A percentile compares a stretch with the other conserved stretches of the same genome.
These are phyloP conservation scores for Leptosomus discolor DNA, from an alignment of 2,113 vertebrate species.

Conservation along the genomic window DNA sequence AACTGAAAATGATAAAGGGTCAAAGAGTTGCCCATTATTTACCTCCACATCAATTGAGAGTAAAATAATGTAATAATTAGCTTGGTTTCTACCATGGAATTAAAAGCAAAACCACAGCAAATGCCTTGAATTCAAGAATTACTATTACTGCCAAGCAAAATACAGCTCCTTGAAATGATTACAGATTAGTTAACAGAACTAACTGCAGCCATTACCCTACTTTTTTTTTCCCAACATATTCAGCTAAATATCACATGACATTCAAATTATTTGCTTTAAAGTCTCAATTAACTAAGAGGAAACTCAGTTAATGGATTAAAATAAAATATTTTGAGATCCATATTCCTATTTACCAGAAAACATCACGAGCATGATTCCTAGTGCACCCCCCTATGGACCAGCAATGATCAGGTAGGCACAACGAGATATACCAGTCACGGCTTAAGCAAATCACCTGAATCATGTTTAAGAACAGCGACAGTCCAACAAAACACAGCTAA, in stretches of 20 bases:
- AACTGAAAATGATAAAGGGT: background rate
- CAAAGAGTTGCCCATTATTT: background rate
- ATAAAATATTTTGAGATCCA: background rate
- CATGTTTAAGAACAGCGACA: background rate
- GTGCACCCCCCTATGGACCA: background rate
- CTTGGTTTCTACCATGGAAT: background rate
- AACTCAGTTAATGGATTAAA: background rate
- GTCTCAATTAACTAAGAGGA: background rate
- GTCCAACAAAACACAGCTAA: background rate
- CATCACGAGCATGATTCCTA: background rate
- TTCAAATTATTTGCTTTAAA: background rate
- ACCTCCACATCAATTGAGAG: background rate
- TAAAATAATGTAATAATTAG: background rate
- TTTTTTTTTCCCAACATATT: background rate
- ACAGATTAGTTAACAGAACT: background rate
- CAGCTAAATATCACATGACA: background rate
- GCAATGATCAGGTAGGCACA: background rate
- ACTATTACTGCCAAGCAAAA: background rate
- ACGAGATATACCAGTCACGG: rapidly evolving
- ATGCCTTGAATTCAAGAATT: background rate
- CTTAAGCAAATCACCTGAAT: background rate
- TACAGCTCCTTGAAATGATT: background rate
- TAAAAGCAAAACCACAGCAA: background rate
- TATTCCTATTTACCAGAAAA: background rate
- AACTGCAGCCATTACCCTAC: background rate